A percentile compares a stretch with the other conserved stretches of the same genome.
Evolutionary conservation across 2,797 vertebrate genomes (phyloP).

Genomic region (Syndactyla subalaris): DNA sequence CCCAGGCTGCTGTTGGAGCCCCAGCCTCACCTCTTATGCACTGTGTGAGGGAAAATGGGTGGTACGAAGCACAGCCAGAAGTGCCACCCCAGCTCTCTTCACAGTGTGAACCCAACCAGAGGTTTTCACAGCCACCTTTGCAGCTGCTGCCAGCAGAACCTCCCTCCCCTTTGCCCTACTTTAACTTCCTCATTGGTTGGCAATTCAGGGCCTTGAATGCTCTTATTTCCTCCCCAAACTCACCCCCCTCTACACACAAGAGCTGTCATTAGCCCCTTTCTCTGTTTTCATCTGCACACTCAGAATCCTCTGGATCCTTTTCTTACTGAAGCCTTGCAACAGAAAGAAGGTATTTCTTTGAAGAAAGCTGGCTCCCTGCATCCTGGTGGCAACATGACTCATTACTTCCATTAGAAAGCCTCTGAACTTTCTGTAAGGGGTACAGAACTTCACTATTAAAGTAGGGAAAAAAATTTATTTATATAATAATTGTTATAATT

Average conservation of each 20-base stretch:
- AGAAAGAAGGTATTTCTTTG: neutral
- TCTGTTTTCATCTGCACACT: neutral
- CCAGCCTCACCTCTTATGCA: neutral
- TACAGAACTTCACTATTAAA: neutral
- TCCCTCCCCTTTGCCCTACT: neutral
- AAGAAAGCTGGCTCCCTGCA: neutral
- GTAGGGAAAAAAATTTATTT: neutral
- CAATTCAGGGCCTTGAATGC: neutral
- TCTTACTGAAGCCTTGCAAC: neutral
- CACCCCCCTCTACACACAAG: neutral
- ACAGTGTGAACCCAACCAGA: neutral
- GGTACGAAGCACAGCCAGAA: neutral
- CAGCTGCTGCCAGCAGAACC: neutral
- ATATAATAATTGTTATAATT: neutral
- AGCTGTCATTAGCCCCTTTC: neutral
- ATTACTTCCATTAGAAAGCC: neutral
- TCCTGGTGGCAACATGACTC: neutral
- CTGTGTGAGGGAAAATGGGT: neutral
- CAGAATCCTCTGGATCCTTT: neutral
- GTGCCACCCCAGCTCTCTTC: neutral
- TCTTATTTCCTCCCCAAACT: neutral
- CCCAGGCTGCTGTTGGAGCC: neutral
- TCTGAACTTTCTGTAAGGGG: neutral
- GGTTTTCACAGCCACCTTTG: neutral
- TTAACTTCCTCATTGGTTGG: neutral